A percentile compares a stretch with the other conserved stretches of the same genome.
These are phyloP conservation scores for Eidolon helvum DNA, from an alignment of 2,113 vertebrate genomes.

Conservation along the genomic window DNA sequence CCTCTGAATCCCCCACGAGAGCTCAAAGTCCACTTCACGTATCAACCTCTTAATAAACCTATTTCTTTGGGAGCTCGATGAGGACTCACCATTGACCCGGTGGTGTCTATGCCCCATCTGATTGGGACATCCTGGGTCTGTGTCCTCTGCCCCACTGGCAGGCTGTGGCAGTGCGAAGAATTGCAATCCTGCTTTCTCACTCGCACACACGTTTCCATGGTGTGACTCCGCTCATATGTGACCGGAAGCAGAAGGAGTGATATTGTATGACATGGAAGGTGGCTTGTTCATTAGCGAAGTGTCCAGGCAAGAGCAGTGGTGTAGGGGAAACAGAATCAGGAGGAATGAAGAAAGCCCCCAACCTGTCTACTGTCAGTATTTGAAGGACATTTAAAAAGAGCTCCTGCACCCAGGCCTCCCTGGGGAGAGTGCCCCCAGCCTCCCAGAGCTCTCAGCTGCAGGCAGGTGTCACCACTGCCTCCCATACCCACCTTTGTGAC, in stretches of 20 bases:
- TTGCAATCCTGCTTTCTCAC: rapidly evolving
- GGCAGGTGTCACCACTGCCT: rapidly evolving
- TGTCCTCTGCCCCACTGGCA: neutral
- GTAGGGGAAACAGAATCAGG: neutral
- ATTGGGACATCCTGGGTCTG: neutral
- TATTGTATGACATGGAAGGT: rapidly evolving
- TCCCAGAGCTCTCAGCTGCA: neutral
- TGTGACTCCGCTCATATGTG: rapidly evolving
- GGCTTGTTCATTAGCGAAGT: neutral
- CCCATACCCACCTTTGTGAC: rapidly evolving
- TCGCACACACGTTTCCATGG: neutral
- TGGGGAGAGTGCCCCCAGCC: neutral
- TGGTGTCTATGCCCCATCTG: neutral
- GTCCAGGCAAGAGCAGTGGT: neutral
- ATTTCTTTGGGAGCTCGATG: neutral
- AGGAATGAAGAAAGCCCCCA: neutral
- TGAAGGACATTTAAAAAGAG: neutral
- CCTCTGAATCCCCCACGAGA: neutral
- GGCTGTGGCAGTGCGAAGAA: neutral
- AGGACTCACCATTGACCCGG: neutral
- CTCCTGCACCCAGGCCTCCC: neutral
- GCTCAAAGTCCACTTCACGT: neutral
- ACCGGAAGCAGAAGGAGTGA: neutral
- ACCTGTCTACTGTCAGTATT: neutral
- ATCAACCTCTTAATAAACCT: neutral